phyloP scores from a whole-genome alignment of 2,888 invertebrate species.

The Atethmia centrago region DNA sequence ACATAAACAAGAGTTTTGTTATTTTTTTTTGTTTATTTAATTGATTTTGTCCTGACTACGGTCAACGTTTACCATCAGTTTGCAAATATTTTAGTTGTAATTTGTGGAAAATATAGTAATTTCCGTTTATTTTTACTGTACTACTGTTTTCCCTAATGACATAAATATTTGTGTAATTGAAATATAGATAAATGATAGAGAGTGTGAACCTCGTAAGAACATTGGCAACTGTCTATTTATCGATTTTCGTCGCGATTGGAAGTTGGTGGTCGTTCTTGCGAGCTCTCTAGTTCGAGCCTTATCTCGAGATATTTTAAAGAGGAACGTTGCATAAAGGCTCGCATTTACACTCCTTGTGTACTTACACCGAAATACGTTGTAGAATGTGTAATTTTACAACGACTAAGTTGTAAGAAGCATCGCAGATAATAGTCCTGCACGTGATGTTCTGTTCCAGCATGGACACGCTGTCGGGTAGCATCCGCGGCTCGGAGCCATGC shows the following conservation, averaged over 20 bases:
- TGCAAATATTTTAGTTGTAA: too few species aligned
- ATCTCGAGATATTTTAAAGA: not conserved
- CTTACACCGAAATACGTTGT: not conserved
- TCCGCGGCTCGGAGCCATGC: slow-evolving; percentile 97
- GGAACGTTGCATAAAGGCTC: not conserved
- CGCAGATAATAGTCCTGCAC: not conserved
- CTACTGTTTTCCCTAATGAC: too few species aligned
- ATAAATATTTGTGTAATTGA: too few species aligned
- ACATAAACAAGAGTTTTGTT: too few species aligned
- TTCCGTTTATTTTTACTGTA: too few species aligned
- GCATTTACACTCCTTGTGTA: not conserved
- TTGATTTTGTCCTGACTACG: too few species aligned
- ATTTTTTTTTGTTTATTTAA: too few species aligned
- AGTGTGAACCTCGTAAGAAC: too few species aligned
- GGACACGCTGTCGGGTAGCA: slow-evolving; percentile 98
- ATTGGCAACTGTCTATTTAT: not conserved
- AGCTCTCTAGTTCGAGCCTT: not conserved
- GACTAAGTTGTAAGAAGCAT: not conserved
- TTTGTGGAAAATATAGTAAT: too few species aligned
- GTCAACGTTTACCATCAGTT: too few species aligned
- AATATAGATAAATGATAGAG: not conserved
- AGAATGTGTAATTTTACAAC: not conserved
- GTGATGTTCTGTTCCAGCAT: slow-evolving; percentile 89
- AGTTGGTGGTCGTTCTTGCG: not conserved
- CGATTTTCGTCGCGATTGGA: not conserved